A percentile compares a stretch with the other conserved stretches of the same genome.
Evolutionary conservation across 1,140 invertebrate genomes (phyloP).

Genomic region (Nymphalis io): DNA sequence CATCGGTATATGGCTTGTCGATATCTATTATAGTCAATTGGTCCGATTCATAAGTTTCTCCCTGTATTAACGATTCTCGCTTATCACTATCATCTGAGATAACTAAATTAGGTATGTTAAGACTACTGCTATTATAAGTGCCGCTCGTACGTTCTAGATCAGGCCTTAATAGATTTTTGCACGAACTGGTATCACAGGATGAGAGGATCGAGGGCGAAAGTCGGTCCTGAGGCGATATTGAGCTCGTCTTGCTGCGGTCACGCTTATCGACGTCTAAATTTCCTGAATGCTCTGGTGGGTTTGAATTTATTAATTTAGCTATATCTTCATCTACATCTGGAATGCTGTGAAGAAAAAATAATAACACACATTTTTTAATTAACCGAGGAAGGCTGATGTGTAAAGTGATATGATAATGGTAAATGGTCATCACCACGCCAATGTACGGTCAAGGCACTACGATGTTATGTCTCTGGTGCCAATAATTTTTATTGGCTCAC

Average conservation of each 20-base stretch:
- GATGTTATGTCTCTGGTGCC: no score
- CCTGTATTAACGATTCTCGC: constrained; percentile 71
- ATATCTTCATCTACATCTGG: constrained; percentile 81
- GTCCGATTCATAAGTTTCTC: constrained; percentile 81
- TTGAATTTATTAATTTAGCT: constrained; percentile 74
- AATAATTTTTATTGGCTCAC: no score
- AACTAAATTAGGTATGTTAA: constrained; percentile 78
- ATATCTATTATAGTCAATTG: constrained; percentile 84
- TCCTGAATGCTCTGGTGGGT: constrained; percentile 53
- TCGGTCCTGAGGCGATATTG: constrained; percentile 61
- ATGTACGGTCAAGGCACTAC: no score
- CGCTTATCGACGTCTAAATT: constrained; percentile 63
- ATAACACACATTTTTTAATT: no score
- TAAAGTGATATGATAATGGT: no score
- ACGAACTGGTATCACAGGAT: constrained; percentile 75
- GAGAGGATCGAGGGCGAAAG: constrained; percentile 73
- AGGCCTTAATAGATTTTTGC: constrained; percentile 71
- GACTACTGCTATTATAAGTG: constrained; percentile 69
- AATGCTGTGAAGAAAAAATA: constrained; percentile 61
- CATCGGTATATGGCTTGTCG: constrained; percentile 78
- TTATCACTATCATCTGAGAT: constrained; percentile 76
- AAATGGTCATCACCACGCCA: no score
- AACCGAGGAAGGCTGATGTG: no score
- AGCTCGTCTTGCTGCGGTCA: constrained; percentile 56
- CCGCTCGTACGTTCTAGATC: constrained; percentile 50